A percentile compares a stretch with the other conserved stretches of the same genome.
Evolutionary conservation across 2,113 vertebrate genomes (phyloP).

Genomic region (Symphodus melops): DNA sequence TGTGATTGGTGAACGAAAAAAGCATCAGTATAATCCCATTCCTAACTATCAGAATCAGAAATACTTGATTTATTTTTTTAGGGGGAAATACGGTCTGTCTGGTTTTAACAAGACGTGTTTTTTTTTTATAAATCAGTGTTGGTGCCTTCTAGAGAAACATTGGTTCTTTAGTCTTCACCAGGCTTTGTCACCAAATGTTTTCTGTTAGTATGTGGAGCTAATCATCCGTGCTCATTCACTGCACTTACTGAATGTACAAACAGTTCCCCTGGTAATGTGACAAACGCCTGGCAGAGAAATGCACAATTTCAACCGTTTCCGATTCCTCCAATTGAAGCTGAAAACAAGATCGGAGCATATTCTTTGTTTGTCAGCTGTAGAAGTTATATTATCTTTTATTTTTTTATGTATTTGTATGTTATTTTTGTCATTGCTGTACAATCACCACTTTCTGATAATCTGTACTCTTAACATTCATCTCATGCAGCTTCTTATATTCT

Average conservation of each 20-base stretch:
- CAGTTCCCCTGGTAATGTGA: neutral
- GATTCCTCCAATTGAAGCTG: no score
- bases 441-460: conserved; percentile 49
- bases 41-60: no score
- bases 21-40: no score
- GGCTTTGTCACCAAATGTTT: conserved; percentile 1
- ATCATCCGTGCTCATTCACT: neutral
- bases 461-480: conserved; percentile 62
- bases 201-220: neutral
- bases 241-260: neutral
- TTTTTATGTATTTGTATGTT: neutral
- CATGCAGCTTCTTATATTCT: conserved; percentile 40
- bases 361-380: neutral
- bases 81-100: no score
- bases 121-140: no score
- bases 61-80: no score
- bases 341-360: neutral
- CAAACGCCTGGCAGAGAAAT: neutral
- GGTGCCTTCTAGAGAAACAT: no score
- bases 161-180: no score
- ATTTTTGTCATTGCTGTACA: conserved; percentile 60
- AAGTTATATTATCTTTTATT: neutral
- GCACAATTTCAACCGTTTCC: neutral
- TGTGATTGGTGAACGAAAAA: no score
- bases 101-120: no score